These are phyloP conservation scores for Rotaria sp. DNA, from an alignment of 2,888 invertebrate genomes.

Conservation along the genomic window DNA sequence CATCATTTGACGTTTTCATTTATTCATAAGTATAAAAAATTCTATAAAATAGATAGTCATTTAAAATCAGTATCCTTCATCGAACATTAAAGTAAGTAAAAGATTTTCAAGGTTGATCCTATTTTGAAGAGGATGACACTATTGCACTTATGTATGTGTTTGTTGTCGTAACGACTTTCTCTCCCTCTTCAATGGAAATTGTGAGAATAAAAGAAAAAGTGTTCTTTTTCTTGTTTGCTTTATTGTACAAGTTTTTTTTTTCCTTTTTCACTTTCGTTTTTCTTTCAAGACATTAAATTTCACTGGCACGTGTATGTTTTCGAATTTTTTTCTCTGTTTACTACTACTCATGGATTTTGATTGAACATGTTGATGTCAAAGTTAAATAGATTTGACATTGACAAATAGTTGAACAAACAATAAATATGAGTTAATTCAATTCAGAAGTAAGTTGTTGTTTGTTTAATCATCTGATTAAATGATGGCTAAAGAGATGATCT, in stretches of 20 bases:
- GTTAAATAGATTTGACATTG: neutral
- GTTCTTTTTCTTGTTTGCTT: neutral
- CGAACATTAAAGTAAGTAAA: neutral
- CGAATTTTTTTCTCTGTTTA: neutral
- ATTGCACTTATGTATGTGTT: neutral
- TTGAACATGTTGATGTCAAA: too few relatives aligned
- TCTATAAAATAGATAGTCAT: too few relatives aligned
- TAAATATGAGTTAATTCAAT: neutral
- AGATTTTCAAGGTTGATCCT: neutral
- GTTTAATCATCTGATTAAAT: neutral
- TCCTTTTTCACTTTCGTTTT: neutral
- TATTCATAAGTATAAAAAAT: too few relatives aligned
- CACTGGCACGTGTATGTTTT: neutral
- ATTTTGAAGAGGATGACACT: neutral
- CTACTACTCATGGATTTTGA: neutral
- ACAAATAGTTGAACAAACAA: neutral
- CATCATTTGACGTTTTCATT: too few relatives aligned
- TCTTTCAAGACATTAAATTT: neutral
- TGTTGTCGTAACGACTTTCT: neutral
- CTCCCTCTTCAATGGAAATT: neutral
- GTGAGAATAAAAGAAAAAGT: neutral
- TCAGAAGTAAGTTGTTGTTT: neutral
- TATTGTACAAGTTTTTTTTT: neutral
- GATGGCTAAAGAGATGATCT: neutral
- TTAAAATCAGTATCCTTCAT: too few relatives aligned